Base-by-base conservation (phyloP, 2,797 vertebrate genomes). In the Esox masquinongy region DNA sequence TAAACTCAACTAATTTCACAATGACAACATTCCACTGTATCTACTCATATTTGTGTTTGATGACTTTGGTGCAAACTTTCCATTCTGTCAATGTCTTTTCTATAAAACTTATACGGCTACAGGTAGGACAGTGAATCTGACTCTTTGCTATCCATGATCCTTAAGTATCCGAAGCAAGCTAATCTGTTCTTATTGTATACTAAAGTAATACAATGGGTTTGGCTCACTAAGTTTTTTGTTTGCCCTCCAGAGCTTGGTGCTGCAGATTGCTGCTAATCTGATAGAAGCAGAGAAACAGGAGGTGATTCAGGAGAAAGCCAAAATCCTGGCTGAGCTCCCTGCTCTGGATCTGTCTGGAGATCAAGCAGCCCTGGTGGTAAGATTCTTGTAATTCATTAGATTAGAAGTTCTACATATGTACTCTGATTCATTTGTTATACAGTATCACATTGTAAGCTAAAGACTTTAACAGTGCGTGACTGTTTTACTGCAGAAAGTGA, bases 361-460 rank as follows among this genome's bases (percentile, higher is more conserved):
- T 56, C 77, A 89, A 87, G 82, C 91, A 0, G 95, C 95, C 3
- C 90, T 96, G 70, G 95, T 96, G 94, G 95, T 96, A n/a, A 17
- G 6, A n/a, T 56, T 86, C 26, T 34, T 36, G 7, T 56, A 7
- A 51, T 19, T 24, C 2, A 22, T 24, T 26, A 11, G 24, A 51
- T 15, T 63, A 12, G 59, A 63, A 5, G 19, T n/a, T 39, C 7
- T 17, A n/a, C n/a, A 64, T 64, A 29, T 26, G 15, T 2, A 64
- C 26, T 8, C 36, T 39, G 36, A 39, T 29, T 14, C 61, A 64
- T 26, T 15, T 1, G 14, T n/a, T 56, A n/a, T 56, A 56, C n/a
- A n/a, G n/a, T 56, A 19, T 56, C 51, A n/a, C 51, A 56, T 4
- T 19, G 51, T 6, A 17, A 0, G 17, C 51, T n/a, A 59, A 12